Base-by-base conservation (phyloP, 30 jellyfish, hydroid and myxozoan genomes). In the Sanderia malayensis region DNA sequence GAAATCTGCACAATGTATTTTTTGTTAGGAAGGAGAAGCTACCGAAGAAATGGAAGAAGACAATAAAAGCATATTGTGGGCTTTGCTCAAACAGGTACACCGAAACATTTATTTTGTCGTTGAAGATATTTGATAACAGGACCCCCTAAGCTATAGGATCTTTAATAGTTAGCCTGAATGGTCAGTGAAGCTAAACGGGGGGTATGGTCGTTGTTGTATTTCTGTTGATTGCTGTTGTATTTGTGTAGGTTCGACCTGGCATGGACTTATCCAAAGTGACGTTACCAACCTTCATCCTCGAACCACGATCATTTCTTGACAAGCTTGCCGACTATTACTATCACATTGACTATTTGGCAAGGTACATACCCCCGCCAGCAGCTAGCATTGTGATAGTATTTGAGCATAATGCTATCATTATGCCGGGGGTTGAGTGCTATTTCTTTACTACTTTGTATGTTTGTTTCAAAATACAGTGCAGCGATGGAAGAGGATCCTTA, bases 211-310 rank as follows among this genome's bases (percentile, higher is more conserved):
- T n/a, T n/a, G n/a, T n/a, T n/a, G n/a, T n/a, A n/a, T n/a, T n/a
- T n/a, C n/a, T n/a, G n/a, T n/a, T n/a, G n/a, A n/a, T n/a, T n/a
- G n/a, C n/a, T n/a, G n/a, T n/a, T n/a, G n/a, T n/a, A n/a, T n/a
- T n/a, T n/a, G n/a, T n/a, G n/a, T 63, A 90, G 98, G 98, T 90
- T 28, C 94, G 98, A 18, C 98, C 98, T 32, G 98, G 98, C 1
- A 90, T 90, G 98, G 98, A 90, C 65, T 58, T 90, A 25, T 90
- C 98, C 0, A 82, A 82, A 68, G 98, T 90, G 18, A 90, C 98
- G 9, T 70, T 90, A 21, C 98, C 98, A 0, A 90, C 98, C 2
- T 90, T 90, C 67, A 90, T 90, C 34, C 84, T 90, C 73, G 98
- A 90, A 60, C 98, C 98, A 25, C 66, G 98, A 44, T 90, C 98